These are phyloP conservation scores for Numida meleagris DNA, from an alignment of 2,113 vertebrate genomes.

Conservation along the genomic window DNA sequence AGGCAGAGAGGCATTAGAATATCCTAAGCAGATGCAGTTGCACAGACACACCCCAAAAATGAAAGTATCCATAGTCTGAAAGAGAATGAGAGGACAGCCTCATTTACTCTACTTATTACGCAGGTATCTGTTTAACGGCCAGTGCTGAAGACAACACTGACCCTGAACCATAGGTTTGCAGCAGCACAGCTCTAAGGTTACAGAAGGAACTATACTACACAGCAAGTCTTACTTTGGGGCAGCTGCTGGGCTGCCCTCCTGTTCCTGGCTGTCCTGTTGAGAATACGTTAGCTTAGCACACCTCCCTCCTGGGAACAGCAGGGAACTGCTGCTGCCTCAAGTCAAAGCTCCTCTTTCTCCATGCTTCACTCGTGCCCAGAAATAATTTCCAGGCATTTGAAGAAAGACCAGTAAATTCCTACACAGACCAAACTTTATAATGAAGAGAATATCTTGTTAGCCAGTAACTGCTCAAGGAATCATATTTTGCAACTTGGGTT, in stretches of 20 bases:
- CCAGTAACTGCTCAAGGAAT: background rate
- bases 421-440: background rate
- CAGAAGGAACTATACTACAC: background rate
- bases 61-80: background rate
- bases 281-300: too few relatives aligned
- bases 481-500: background rate
- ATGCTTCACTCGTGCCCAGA: too few relatives aligned
- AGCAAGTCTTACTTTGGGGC: background rate
- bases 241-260: background rate
- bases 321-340: background rate
- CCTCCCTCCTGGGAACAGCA: background rate
- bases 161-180: background rate
- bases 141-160: background rate
- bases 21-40: background rate
- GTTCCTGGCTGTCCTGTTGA: background rate
- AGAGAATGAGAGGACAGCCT: background rate
- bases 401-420: background rate
- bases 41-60: background rate
- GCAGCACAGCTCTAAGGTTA: background rate
- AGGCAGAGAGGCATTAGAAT: background rate
- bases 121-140: background rate
- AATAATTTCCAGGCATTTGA: background rate
- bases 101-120: background rate
- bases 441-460: background rate
- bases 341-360: background rate